These are phyloP conservation scores for Rhinoptilus africanus DNA, from an alignment of 2,113 vertebrate genomes.

Conservation along the genomic window DNA sequence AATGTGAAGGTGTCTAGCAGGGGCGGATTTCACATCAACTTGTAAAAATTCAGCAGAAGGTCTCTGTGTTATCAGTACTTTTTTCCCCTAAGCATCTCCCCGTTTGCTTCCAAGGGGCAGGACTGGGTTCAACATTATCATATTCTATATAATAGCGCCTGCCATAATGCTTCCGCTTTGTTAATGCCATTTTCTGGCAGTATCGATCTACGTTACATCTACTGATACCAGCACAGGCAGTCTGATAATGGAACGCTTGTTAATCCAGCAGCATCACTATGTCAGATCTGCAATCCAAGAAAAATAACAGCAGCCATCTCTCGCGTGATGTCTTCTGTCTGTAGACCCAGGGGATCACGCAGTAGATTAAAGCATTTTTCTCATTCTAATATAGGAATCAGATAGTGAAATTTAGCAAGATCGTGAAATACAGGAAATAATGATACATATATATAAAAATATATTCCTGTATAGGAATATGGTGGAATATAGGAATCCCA, in stretches of 20 bases:
- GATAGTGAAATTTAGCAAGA: not conserved
- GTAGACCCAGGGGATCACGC: not conserved
- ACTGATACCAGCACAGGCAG: not conserved
- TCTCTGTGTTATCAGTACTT: not conserved
- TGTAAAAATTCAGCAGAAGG: not conserved
- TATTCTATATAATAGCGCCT: not conserved
- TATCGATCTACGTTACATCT: not conserved
- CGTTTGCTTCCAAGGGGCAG: not conserved
- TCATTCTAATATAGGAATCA: not conserved
- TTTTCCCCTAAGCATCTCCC: not conserved
- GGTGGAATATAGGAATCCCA: not conserved
- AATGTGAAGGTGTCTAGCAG: not conserved
- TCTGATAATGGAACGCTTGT: not conserved
- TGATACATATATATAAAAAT: not conserved
- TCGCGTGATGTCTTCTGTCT: not conserved
- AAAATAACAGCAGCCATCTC: not conserved
- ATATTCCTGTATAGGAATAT: not conserved
- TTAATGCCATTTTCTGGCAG: not conserved
- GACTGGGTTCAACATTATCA: not conserved
- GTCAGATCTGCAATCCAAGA: not conserved
- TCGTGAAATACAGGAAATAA: not conserved
- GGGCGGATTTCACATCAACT: not conserved
- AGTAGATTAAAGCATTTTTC: not conserved
- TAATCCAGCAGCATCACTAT: not conserved
- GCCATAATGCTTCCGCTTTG: not conserved